Evolutionary conservation across 1,140 invertebrate genomes (phyloP).

Genomic region (Aphelinus certus): DNA sequence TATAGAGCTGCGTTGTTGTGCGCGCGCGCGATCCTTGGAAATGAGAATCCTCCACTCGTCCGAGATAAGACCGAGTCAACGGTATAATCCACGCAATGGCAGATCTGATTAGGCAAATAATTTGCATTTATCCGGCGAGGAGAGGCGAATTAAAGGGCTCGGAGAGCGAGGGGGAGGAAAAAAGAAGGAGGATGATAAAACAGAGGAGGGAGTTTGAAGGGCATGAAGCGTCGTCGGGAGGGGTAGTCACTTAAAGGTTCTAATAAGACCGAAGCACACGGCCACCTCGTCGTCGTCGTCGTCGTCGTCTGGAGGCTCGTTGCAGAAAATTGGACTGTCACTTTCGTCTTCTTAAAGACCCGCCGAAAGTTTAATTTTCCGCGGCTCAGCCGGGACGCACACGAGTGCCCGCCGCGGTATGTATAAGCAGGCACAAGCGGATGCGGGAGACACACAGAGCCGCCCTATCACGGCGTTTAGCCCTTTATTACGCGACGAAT

Average conservation of each 20-base stretch:
- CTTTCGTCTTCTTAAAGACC: slow-evolving; percentile 49
- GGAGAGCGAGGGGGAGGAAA: not conserved
- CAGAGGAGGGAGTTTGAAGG: not conserved
- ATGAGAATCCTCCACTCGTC: too few species aligned
- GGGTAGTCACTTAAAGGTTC: slow-evolving; percentile 24
- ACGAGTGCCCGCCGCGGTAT: slow-evolving; percentile 35
- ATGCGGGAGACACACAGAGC: too few species aligned
- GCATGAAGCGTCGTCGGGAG: not conserved
- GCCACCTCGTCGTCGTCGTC: slow-evolving; percentile 28
- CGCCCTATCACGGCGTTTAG: slow-evolving; percentile 44
- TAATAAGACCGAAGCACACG: slow-evolving; percentile 45
- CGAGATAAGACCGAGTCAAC: too few species aligned
- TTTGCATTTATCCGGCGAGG: slow-evolving; percentile 16
- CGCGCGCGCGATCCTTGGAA: too few species aligned
- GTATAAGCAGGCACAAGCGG: too few species aligned
- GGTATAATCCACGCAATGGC: not conserved
- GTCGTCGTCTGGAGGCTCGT: slow-evolving; percentile 48
- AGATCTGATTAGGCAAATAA: slow-evolving; percentile 18
- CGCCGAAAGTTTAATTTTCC: slow-evolving; percentile 54
- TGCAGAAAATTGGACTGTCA: slow-evolving; percentile 58
- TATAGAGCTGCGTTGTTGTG: too few species aligned
- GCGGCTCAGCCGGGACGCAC: slow-evolving; percentile 37
- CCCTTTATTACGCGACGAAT: slow-evolving; percentile 55
- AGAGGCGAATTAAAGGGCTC: slow-evolving; percentile 2
- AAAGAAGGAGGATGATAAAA: not conserved